phyloP scores from a whole-genome alignment of 1,140 invertebrate genomes.

The Glossosoma conforme region DNA sequence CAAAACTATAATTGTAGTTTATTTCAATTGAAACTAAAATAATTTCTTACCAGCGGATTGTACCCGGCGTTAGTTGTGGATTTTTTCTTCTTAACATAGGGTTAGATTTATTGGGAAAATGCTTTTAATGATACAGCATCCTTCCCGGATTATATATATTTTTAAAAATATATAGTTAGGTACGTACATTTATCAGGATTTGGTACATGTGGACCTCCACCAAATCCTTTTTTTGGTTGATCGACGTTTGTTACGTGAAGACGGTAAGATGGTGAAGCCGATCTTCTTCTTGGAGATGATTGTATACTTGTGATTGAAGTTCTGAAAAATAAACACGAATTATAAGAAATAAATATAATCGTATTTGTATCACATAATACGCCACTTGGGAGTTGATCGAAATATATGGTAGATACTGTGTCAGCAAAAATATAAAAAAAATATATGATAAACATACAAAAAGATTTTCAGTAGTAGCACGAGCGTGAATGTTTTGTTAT shows the following conservation, averaged over 20 bases:
- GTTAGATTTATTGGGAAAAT: too few relatives aligned
- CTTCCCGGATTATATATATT: too few relatives aligned
- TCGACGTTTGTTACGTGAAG: slow-evolving; percentile 46
- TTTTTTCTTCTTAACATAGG: too few relatives aligned
- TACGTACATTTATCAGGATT: neutral
- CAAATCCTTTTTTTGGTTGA: slow-evolving; percentile 42
- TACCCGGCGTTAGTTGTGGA: too few relatives aligned
- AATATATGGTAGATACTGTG: neutral
- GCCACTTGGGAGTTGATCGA: neutral
- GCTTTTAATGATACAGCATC: too few relatives aligned
- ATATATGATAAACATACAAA: neutral
- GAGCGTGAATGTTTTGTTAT: too few relatives aligned
- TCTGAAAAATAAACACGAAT: slow-evolving; percentile 2
- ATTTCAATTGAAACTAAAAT: too few relatives aligned
- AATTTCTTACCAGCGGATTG: too few relatives aligned
- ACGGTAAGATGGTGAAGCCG: slow-evolving; percentile 43
- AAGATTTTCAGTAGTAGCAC: neutral
- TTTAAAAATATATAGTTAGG: too few relatives aligned
- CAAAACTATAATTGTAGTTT: too few relatives aligned
- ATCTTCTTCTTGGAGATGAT: slow-evolving; percentile 36
- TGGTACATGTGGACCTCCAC: slow-evolving; percentile 13
- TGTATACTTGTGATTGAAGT: slow-evolving; percentile 18
- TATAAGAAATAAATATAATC: neutral
- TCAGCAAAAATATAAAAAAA: neutral
- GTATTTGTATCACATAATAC: neutral